Percentiles rank a stretch among this genome's conserved stretches.
Conservation (phyloP, 2,797 vertebrate genomes). For the Coregonus ussuriensis region DNA sequence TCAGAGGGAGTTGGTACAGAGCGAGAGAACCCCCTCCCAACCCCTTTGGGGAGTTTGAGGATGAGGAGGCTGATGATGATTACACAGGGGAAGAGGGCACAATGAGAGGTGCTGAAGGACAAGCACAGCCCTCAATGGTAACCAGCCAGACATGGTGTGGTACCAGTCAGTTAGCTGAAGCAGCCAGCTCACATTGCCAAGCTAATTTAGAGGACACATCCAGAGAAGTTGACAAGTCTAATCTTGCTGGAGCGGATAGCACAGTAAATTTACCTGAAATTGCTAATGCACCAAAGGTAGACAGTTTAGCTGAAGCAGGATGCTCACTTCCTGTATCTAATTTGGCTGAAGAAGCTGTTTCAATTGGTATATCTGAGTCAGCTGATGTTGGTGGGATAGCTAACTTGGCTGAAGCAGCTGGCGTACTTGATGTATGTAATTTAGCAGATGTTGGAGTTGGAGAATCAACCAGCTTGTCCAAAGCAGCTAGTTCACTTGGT, state of each 20-base stretch:
- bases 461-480: background rate
- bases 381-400: background rate
- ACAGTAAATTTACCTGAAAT: conserved; percentile 70
- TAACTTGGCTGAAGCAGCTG: background rate
- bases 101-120: conserved; percentile 8
- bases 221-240: background rate
- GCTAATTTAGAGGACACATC: background rate
- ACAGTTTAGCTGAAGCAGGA: background rate
- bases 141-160: conserved; percentile 82
- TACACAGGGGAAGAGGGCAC: background rate
- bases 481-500: conserved; percentile 1
- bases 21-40: conserved; percentile 43
- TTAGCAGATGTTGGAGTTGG: background rate
- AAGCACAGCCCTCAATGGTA: conserved; percentile 35
- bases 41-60: conserved; percentile 54
- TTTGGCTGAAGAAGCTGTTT: background rate
- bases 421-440: background rate
- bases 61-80: conserved; percentile 16
- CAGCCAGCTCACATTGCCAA: conserved; percentile 37
- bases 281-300: background rate
- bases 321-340: too few species aligned
- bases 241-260: conserved; percentile 65
- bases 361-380: background rate
- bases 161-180: conserved; percentile 63
- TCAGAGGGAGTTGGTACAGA: conserved; percentile 23